Base-by-base conservation (phyloP, 2,797 vertebrate species). In the Valencia hispanica region DNA sequence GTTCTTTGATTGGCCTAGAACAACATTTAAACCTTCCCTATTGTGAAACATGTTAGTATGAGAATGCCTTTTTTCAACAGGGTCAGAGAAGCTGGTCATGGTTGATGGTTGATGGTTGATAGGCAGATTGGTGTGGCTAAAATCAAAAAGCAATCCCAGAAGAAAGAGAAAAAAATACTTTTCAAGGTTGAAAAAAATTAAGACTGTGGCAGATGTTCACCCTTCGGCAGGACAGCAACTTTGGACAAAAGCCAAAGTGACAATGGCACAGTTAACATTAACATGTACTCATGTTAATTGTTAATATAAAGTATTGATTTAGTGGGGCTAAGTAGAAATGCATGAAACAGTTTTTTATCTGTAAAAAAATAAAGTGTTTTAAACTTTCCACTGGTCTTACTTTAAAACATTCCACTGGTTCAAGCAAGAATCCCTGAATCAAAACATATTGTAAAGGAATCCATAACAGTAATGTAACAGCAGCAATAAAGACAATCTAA, bases 391-490 rank as follows among this genome's bases (percentile, higher is more conserved):
- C n/a, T n/a, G n/a, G n/a, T n/a, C n/a, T n/a, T n/a, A n/a, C n/a
- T n/a, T n/a, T n/a, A n/a, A n/a, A n/a, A n/a, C n/a, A n/a, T n/a
- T n/a, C n/a, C n/a, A n/a, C 3, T 57, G 47, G 41, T 79, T 72
- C 51, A 57, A 55, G 70, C 61, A 77, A 75, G 80, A 79, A 63
- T 82, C 79, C 86, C 83, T 27, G 86, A 86, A 91, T 84, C 82
- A 78, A 57, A 79, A 88, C 89, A 88, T 68, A 89, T 87, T 88
- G 83, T 55, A 81, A 86, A 80, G 68, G 48, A 89, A 89, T 89
- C 82, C 86, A 84, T 79, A 32, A 72, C 8, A 57, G 15, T 57
- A 57, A 30, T 27, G n/a, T 36, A 84, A 79, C 39, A 75, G 43
- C 76, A 81, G 69, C 45, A 50, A 77, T 69, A 45, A 87, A 74